These are phyloP conservation scores for Actinia tenebrosa DNA, from an alignment of 64 coral and sea anemone species.

Conservation along the genomic window DNA sequence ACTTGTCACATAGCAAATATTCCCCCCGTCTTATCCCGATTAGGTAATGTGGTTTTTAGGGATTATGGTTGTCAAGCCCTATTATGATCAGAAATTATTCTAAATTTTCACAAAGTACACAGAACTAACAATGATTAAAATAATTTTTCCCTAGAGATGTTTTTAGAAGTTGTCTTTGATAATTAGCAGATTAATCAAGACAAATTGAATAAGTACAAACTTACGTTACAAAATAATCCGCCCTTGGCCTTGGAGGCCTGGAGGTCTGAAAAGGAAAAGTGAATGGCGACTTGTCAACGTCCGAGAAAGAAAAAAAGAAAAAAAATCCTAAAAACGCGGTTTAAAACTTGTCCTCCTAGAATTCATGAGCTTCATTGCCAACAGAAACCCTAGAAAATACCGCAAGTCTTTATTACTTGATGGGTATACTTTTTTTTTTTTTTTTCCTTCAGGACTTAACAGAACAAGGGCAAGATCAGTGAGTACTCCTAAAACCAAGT, in stretches of 20 bases:
- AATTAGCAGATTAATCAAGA: slow-evolving; percentile 15
- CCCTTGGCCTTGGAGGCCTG: background rate
- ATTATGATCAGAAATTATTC: slow-evolving; percentile 5
- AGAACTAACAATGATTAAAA: slow-evolving; percentile 16
- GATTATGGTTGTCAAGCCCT: slow-evolving; percentile 6
- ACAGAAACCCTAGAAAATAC: background rate
- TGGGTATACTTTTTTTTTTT: background rate
- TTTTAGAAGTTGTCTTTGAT: slow-evolving; percentile 6
- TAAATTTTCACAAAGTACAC: background rate
- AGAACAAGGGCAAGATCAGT: background rate
- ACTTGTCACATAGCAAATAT: slow-evolving; percentile 16
- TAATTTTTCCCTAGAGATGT: background rate
- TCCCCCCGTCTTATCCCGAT: slow-evolving; percentile 8
- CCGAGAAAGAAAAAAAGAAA: background rate
- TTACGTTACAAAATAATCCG: slow-evolving; percentile 6
- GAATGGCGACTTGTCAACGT: background rate
- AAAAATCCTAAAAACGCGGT: background rate
- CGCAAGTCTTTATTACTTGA: background rate
- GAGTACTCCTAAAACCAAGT: too few species aligned
- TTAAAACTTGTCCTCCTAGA: background rate
- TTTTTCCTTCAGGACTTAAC: background rate
- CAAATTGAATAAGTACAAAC: slow-evolving; percentile 8
- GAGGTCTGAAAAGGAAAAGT: background rate
- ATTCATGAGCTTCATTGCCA: background rate
- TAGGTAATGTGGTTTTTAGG: slow-evolving; percentile 14